Evolutionary conservation across 2,797 vertebrate genomes (phyloP).

Genomic region (Nannoperca obscura): DNA sequence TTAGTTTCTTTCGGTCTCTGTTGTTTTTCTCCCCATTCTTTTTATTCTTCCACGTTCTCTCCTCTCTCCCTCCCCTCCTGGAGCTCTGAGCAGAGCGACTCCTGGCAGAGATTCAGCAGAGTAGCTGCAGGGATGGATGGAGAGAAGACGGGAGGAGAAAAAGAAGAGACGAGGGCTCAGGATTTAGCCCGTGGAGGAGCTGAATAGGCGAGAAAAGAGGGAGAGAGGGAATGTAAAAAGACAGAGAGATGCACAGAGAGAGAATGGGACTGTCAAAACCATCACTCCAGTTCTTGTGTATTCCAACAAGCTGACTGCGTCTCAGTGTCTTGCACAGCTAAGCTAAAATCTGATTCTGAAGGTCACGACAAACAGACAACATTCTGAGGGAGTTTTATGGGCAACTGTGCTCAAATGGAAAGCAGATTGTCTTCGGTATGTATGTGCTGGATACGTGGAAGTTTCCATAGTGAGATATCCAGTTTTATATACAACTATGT

Average conservation of each 20-base stretch:
- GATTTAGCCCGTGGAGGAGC: constrained; percentile 69
- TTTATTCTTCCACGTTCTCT: not conserved
- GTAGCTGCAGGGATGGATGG: constrained; percentile 61
- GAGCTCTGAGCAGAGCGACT: constrained; percentile 46
- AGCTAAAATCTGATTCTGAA: constrained; percentile 38
- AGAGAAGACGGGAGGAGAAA: constrained; percentile 21
- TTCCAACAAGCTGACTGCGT: constrained; percentile 35
- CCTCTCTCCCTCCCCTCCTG: constrained; percentile 8
- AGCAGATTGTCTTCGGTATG: not conserved
- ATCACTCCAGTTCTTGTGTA: constrained; percentile 28
- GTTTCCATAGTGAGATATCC: not conserved
- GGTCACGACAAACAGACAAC: not conserved
- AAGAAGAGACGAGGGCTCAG: constrained; percentile 47
- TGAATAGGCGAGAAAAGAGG: constrained; percentile 53
- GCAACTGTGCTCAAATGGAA: not conserved
- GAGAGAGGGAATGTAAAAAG: constrained; percentile 38
- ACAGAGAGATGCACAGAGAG: constrained; percentile 26
- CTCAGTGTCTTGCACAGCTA: constrained; percentile 13
- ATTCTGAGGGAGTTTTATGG: constrained; percentile 9
- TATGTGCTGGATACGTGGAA: not conserved
- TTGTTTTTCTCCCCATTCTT: no score
- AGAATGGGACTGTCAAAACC: constrained; percentile 42
- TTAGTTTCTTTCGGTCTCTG: constrained; percentile 1
- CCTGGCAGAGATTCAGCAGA: constrained; percentile 60
- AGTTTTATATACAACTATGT: not conserved